Evolutionary conservation across 2,888 invertebrate species (phyloP).

Genomic region (Hoplodrina ambigua): DNA sequence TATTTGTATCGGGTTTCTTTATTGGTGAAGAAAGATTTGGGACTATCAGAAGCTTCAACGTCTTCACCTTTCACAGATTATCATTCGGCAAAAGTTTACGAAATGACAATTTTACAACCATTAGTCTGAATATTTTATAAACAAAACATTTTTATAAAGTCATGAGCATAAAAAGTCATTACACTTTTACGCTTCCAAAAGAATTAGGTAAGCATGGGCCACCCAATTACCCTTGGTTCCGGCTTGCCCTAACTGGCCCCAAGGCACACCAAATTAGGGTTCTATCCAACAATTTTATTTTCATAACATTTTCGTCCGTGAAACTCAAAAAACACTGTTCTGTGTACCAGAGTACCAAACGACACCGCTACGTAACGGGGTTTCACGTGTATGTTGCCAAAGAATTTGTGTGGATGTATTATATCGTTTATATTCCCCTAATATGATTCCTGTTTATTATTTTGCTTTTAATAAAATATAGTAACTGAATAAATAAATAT

Average conservation of each 20-base stretch:
- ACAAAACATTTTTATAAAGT: slow-evolving; percentile 17
- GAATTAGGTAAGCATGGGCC: slow-evolving; percentile 25
- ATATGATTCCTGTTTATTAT: not conserved
- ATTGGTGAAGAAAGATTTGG: not conserved
- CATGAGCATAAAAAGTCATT: slow-evolving; percentile 19
- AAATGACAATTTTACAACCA: not conserved
- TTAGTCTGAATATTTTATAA: not conserved
- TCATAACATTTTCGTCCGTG: not conserved
- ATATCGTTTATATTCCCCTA: too few relatives aligned
- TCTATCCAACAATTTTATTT: slow-evolving; percentile 20
- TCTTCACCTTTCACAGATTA: too few relatives aligned
- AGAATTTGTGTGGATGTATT: not conserved
- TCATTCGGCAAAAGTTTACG: not conserved
- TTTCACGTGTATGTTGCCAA: not conserved
- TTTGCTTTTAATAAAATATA: not conserved
- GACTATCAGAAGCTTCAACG: too few relatives aligned
- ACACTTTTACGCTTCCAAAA: slow-evolving; percentile 26
- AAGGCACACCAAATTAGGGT: slow-evolving; percentile 22
- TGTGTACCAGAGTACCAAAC: not conserved
- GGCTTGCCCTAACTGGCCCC: slow-evolving; percentile 3
- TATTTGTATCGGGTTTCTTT: slow-evolving; percentile 3
- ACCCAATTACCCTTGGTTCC: slow-evolving; percentile 27
- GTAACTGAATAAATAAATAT: not conserved
- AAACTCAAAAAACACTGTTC: not conserved
- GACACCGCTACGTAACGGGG: not conserved